A percentile compares a stretch with the other conserved stretches of the same genome.
Conservation (phyloP, 1,140 invertebrate species). For the Ephestia elutella region DNA sequence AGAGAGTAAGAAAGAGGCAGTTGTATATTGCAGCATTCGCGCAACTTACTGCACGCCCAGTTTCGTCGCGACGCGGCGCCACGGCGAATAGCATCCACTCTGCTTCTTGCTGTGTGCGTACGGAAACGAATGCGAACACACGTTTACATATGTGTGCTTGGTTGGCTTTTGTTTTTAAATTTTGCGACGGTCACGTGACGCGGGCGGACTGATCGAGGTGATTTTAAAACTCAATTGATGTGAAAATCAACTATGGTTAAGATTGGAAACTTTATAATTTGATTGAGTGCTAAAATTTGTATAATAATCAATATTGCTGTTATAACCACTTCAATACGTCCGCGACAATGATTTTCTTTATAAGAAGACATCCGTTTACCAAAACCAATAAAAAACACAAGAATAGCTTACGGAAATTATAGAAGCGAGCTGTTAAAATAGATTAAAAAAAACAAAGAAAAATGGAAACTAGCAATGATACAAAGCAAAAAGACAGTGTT, state of each 20-base stretch:
- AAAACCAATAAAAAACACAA: conserved; percentile 25
- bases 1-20: conserved; percentile 44
- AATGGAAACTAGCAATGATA: conserved; percentile 28
- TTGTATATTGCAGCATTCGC: conserved; percentile 44
- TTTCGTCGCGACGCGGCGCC: conserved; percentile 92
- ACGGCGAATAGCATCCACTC: conserved; percentile 87
- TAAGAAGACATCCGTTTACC: conserved; percentile 42
- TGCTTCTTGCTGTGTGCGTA: conserved; percentile 77
- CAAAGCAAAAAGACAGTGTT: conserved; percentile 36
- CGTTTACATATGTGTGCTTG: conserved; percentile 33
- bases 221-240: not conserved
- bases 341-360: conserved; percentile 27
- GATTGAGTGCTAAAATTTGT: not conserved
- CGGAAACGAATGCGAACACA: conserved; percentile 35
- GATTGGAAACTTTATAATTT: not conserved
- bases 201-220: conserved; percentile 23
- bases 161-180: conserved; percentile 5
- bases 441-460: conserved; percentile 30
- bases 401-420: conserved; percentile 30
- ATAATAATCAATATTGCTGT: not conserved
- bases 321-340: conserved; percentile 41
- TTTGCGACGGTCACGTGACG: conserved; percentile 11
- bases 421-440: conserved; percentile 18
- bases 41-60: conserved; percentile 94
- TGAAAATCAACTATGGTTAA: too few relatives aligned